Evolutionary conservation across 2,888 invertebrate genomes (phyloP).

Genomic region (Hypolimnas misippus): DNA sequence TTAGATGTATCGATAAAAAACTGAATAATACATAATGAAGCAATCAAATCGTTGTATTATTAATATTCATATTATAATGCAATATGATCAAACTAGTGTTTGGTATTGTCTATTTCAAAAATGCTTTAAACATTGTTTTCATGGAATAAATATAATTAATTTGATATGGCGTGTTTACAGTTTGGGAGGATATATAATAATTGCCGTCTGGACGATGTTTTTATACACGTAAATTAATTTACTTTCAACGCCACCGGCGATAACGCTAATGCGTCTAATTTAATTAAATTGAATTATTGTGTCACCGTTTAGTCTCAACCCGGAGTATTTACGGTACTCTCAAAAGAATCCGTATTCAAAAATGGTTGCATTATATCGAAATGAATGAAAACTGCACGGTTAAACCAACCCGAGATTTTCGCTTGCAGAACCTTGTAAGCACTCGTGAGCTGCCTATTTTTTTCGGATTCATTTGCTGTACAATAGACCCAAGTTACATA

Average conservation of each 20-base stretch:
- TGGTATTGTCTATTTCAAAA: background rate
- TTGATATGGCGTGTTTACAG: constrained; percentile 17
- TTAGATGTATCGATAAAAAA: background rate
- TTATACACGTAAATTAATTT: constrained; percentile 32
- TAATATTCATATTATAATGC: no score
- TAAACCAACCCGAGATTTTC: background rate
- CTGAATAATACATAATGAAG: no score
- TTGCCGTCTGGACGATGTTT: constrained; percentile 33
- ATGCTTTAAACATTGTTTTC: background rate
- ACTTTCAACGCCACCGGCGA: constrained; percentile 24
- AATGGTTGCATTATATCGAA: background rate
- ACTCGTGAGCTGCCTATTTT: background rate
- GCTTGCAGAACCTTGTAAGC: background rate
- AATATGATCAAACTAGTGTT: no score
- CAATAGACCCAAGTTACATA: background rate
- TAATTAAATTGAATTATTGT: constrained; percentile 39
- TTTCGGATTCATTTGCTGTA: background rate
- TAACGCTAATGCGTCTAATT: constrained; percentile 36
- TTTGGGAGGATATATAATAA: constrained; percentile 20
- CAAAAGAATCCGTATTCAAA: background rate
- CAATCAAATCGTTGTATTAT: no score
- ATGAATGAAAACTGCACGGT: background rate
- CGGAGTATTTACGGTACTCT: background rate
- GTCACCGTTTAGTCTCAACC: background rate
- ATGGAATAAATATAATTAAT: constrained; percentile 26